Evolutionary conservation across 1,140 invertebrate species (phyloP), one percentile per base, ranked within the genome.

Genomic region (Choristoneura fumiferana): DNA sequence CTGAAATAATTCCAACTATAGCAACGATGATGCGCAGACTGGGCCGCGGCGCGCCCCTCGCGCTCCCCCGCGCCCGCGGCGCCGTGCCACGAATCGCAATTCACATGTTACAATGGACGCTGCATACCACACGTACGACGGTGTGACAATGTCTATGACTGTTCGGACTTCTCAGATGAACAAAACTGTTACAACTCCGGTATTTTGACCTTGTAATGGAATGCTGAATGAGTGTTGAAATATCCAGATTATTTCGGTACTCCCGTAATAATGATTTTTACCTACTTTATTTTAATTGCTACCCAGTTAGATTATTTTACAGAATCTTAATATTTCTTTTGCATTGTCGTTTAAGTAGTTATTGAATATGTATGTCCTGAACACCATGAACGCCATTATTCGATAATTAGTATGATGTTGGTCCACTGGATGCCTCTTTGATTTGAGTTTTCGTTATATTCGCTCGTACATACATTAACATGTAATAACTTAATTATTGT

Each of bases 131-230:
- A 91, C 89, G 86, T 90, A 64, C 92, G 94, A 74, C 93, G 94
- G 79, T 97, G 96, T 91, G 95, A 97, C 92, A 95, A 95, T 90
- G 93, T 92, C 87, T 94, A 94, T 91, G 95, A 98, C 91, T 98
- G 97, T 91, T 92, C 92, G 85, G 96, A 98, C 91, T 94, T 95
- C 91, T 96, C 95, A 67, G 97, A 98, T 90, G 96, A 98, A 91
- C 94, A 95, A 85, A 94, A 95, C 89, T 97, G 96, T 92, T 92
- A 94, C 90, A 75, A 78, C 55, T 83, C 87, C 63, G 89, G 89
- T 90, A 90, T 76, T 60, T 43, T 34, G n/a, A 34, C 34, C 18
- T 63, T 52, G 36, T 78, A 69, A 65, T 74, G 68, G 71, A 76
- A 79, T 79, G 71, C 61, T 73, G 66, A 64, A 69, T 70, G 63